Evolutionary conservation across 2,113 vertebrate species (phyloP), one percentile per base, ranked within the genome.

Genomic region (Xiphorhynchus elegans): DNA sequence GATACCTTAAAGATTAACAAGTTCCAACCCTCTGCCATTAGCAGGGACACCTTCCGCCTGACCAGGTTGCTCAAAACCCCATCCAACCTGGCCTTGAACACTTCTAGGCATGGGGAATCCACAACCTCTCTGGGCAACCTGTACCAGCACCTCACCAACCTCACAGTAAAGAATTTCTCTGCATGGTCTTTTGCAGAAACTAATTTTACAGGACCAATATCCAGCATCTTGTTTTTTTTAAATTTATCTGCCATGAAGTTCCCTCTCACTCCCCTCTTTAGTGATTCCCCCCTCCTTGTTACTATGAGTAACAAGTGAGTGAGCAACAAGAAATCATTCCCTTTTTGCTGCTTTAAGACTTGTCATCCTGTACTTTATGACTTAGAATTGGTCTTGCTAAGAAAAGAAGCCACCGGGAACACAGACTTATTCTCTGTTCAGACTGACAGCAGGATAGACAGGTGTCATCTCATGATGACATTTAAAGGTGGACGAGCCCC

Each of bases 391-490:
- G 56, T 80, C 70, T 95, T 90, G 64, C 58, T 59, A 59, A 14
- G n/a, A 85, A 90, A 86, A 88, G 83, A 94, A 95, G 84, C 74
- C 84, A 95, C 72, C 6, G 59, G 92, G 68, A 92, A 78, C 26
- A 78, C 47, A 74, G 46, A 42, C 59, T 82, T 84, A 42, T 49
- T 69, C 66, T 89, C 33, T 49, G 40, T 69, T 87, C 52, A 85
- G 62, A 70, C 33, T 95, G 93, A 95, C 83, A 97, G 90, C 2
- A 1, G 69, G 89, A 95, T 73, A 94, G 94, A 89, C 79, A 96
- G 92, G 92, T 97, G 90, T 93, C 95, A 94, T 87, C 81, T 95
- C 90, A 47, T 60, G 76, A 69, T 94, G 96, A 92, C 93, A 96
- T 95, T 96, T 96, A 95, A 96, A 96, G 93, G 89, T 97, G 87